Percentiles rank a stretch among this genome's conserved stretches.
These are phyloP conservation scores for Loxodonta africana DNA, from an alignment of 2,113 vertebrate species.

Conservation along the genomic window DNA sequence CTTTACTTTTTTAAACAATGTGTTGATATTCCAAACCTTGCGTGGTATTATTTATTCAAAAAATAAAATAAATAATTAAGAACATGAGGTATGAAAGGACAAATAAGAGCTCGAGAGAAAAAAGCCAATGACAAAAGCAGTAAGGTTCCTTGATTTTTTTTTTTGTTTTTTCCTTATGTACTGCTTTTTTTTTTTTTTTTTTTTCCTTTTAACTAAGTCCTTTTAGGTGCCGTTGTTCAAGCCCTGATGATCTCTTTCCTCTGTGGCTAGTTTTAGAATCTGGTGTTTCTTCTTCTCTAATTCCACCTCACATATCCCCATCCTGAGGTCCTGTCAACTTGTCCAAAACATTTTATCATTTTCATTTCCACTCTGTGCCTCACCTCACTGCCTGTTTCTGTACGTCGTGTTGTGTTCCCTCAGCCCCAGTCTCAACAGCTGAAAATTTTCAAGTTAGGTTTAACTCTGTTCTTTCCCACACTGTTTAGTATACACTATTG, in stretches of 20 bases:
- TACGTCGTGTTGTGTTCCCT: neutral
- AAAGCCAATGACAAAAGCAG: neutral
- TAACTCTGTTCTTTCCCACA: neutral
- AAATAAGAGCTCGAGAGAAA: neutral
- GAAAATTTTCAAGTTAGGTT: neutral
- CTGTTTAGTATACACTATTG: neutral
- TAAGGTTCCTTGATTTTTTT: neutral
- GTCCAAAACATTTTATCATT: neutral
- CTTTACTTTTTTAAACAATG: neutral
- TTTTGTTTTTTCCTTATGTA: neutral
- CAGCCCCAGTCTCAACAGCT: neutral
- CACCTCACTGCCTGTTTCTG: neutral
- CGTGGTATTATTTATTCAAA: neutral
- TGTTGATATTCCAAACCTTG: neutral
- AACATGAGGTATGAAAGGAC: neutral
- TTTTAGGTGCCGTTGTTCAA: neutral
- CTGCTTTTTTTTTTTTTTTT: neutral
- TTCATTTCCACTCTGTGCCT: neutral
- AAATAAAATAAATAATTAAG: neutral
- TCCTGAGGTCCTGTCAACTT: neutral
- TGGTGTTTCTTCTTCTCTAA: neutral
- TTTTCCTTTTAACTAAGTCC: neutral
- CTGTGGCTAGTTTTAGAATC: neutral
- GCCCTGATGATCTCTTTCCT: neutral
- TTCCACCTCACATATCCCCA: neutral